A percentile compares a stretch with the other conserved stretches of the same genome.
Evolutionary conservation across 1,140 invertebrate genomes (phyloP).

Genomic region (Amphibalanus amphitrite): DNA sequence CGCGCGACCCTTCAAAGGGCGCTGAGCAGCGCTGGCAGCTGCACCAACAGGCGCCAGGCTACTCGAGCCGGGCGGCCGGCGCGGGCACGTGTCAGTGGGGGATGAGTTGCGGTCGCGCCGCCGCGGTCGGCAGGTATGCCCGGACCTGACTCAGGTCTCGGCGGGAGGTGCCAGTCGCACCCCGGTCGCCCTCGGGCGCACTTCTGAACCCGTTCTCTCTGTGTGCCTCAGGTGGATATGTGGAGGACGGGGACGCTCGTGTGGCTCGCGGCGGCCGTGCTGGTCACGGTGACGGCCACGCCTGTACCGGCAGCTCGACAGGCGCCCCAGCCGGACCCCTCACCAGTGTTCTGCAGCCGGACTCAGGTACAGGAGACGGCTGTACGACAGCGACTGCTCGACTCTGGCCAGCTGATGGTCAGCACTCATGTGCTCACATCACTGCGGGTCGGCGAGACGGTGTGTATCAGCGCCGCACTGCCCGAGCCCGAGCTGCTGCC

Average conservation of each 20-base stretch:
- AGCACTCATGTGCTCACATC: neutral
- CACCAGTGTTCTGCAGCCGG: neutral
- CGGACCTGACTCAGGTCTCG: neutral
- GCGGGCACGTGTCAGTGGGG: neutral
- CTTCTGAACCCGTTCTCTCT: neutral
- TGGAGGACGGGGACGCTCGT: neutral
- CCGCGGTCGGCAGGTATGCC: neutral
- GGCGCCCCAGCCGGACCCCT: neutral
- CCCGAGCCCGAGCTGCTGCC: neutral
- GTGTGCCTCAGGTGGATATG: neutral
- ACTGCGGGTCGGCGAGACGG: neutral
- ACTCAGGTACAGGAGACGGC: neutral
- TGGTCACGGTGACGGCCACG: neutral
- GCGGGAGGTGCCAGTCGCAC: neutral
- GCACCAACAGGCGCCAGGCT: neutral
- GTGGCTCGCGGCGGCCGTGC: no score
- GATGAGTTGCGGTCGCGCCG: neutral
- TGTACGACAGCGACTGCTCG: neutral
- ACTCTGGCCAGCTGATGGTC: neutral
- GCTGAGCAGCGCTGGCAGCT: neutral
- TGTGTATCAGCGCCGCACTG: neutral
- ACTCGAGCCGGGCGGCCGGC: neutral
- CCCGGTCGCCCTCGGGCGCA: no score
- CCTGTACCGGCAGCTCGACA: no score
- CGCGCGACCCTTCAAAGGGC: neutral